These are phyloP conservation scores for Fistularia commersonii DNA, from an alignment of 2,797 vertebrate genomes.

Conservation along the genomic window DNA sequence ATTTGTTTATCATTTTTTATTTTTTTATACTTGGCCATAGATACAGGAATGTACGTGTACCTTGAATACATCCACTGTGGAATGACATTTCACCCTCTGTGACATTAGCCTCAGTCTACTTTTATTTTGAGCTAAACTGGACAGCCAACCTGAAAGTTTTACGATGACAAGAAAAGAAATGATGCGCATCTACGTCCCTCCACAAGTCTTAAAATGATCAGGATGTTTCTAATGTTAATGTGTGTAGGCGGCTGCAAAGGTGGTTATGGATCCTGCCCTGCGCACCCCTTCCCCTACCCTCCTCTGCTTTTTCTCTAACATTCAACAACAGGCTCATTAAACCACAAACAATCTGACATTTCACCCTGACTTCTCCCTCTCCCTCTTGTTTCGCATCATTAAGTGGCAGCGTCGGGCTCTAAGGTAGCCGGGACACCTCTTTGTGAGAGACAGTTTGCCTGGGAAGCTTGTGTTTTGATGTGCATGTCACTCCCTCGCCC, in stretches of 20 bases:
- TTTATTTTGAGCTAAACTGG: too few relatives aligned
- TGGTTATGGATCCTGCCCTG: slow-evolving; percentile 24
- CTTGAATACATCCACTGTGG: too few relatives aligned
- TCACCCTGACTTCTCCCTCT: slow-evolving; percentile 81
- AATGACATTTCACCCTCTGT: too few relatives aligned
- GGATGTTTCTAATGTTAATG: slow-evolving; percentile 8
- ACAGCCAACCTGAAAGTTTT: not conserved
- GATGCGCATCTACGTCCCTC: too few relatives aligned
- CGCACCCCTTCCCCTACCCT: slow-evolving; percentile 17
- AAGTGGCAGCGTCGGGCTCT: slow-evolving; percentile 84
- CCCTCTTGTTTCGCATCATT: slow-evolving; percentile 90
- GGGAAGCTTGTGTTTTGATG: slow-evolving; percentile 89
- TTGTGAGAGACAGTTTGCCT: slow-evolving; percentile 81
- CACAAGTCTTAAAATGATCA: too few relatives aligned
- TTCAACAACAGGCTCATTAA: slow-evolving; percentile 86
- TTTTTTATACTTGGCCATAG: too few relatives aligned
- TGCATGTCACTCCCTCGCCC: slow-evolving; percentile 89
- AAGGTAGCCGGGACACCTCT: slow-evolving; percentile 82
- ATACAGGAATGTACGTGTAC: too few relatives aligned
- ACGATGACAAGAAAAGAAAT: too few relatives aligned
- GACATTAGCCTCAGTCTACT: too few relatives aligned
- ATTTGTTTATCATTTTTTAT: too few relatives aligned
- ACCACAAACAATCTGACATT: slow-evolving; percentile 83
- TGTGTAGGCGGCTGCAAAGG: not conserved
- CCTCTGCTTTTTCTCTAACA: slow-evolving; percentile 39